These are phyloP conservation scores for Philaethria dido DNA, from an alignment of 2,888 invertebrate species.

Conservation along the genomic window DNA sequence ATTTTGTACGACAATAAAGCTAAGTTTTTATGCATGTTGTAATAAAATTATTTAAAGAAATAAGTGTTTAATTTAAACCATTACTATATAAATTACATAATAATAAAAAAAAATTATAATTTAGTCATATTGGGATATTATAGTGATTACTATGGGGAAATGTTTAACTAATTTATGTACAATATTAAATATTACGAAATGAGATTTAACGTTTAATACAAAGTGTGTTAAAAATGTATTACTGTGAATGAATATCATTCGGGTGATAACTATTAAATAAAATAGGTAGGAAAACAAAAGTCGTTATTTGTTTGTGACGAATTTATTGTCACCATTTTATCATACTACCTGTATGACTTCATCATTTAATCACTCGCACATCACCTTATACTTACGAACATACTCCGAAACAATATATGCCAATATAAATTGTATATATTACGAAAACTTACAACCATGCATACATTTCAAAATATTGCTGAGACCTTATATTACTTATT, in stretches of 20 bases:
- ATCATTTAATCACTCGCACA: slow-evolving; percentile 22
- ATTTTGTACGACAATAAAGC: slow-evolving; percentile 10
- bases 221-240: no score
- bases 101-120: no score
- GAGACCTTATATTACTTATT: neutral
- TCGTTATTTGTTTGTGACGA: slow-evolving; percentile 1
- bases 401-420: neutral
- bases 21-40: slow-evolving; percentile 12
- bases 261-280: neutral
- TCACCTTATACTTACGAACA: neutral
- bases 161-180: no score
- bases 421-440: slow-evolving; percentile 12
- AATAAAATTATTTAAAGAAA: neutral
- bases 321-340: slow-evolving; percentile 26
- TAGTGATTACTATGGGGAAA: no score
- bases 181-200: no score
- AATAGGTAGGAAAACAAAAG: neutral
- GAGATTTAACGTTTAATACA: no score
- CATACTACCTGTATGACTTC: slow-evolving; percentile 7
- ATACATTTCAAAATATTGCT: slow-evolving; percentile 16
- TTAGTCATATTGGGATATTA: no score
- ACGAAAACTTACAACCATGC: slow-evolving; percentile 5
- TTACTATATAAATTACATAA: no score
- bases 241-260: no score
- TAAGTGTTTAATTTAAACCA: neutral